Evolutionary conservation across 2,888 invertebrate genomes (phyloP).

Genomic region (Cepaea hortensis): DNA sequence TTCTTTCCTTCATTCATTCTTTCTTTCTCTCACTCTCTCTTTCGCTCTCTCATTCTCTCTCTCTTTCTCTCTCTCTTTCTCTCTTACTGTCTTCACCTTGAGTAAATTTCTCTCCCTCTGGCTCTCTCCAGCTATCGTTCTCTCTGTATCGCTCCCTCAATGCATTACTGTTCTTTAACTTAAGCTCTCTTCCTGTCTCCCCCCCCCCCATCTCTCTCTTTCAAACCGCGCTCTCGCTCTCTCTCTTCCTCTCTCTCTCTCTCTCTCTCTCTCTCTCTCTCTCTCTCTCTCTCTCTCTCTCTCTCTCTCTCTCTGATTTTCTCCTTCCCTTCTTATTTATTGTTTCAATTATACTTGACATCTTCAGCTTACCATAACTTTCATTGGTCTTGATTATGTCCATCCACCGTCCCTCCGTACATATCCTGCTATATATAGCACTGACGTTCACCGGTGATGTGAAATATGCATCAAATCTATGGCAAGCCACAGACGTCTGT

Average conservation of each 20-base stretch:
- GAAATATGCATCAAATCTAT: too few relatives aligned
- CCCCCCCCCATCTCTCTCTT: too few relatives aligned
- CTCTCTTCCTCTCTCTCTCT: neutral
- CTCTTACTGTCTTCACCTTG: neutral
- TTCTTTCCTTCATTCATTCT: neutral
- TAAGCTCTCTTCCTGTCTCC: neutral
- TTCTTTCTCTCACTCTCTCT: neutral
- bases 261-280: neutral
- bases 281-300: neutral
- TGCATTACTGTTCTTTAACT: neutral
- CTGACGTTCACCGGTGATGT: too few relatives aligned
- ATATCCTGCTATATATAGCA: too few relatives aligned
- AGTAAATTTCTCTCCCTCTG: neutral
- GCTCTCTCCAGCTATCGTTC: neutral
- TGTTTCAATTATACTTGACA: neutral
- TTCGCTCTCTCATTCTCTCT: neutral
- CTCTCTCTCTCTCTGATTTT: neutral
- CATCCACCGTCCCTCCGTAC: too few relatives aligned
- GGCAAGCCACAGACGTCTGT: too few relatives aligned
- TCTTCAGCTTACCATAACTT: too few relatives aligned
- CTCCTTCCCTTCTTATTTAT: neutral
- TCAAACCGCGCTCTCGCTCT: too few relatives aligned
- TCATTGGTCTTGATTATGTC: too few relatives aligned
- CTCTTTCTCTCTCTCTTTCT: slow-evolving; percentile 28
- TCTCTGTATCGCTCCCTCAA: neutral